Base-by-base conservation (phyloP, 2,113 vertebrate genomes). In the Lipophrys pholis region DNA sequence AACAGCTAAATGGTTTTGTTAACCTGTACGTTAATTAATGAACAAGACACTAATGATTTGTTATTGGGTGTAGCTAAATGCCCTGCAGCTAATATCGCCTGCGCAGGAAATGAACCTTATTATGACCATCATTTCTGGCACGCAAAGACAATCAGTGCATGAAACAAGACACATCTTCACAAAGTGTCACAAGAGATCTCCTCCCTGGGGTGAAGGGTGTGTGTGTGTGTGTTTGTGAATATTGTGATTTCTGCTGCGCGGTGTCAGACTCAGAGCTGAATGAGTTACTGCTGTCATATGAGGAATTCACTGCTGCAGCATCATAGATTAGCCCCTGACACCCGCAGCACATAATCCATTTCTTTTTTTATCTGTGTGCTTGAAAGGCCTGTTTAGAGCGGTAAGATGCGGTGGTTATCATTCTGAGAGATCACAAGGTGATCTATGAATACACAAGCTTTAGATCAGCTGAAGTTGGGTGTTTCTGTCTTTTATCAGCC, bases 371-470 rank as follows among this genome's bases (percentile, higher is more conserved):
- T 78, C 57, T 70, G 38, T 61, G 48, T 16, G 71, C 65, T 82
- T 75, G 43, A 63, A 74, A 77, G 69, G 49, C 40, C 55, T 16
- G 41, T 66, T 78, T 64, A 30, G 51, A 60, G 53, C 62, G 57
- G 73, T 73, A 10, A 49, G 50, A 77, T 84, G 85, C 86, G 84
- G 67, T 77, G 76, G 49, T 84, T 83, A 54, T 81, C 60, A 63
- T 85, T 79, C 77, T 38, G 8, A 61, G 65, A 63, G 83, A 84
- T 85, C 80, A 85, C 30, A 38, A 82, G 87, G 76, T 85, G 82
- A 78, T 88, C 86, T 79, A 87, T 89, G 63, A 73, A 74, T 3
- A 59, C 16, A 52, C 38, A 36, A 5, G 64, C 50, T 21, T 0
- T 39, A 11, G 39, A 49, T 66, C 54, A 53, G 3, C 52, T 30